Evolutionary conservation across 2,888 invertebrate genomes (phyloP), one percentile per base, ranked within the genome.

Genomic region (Sisyra terminalis): DNA sequence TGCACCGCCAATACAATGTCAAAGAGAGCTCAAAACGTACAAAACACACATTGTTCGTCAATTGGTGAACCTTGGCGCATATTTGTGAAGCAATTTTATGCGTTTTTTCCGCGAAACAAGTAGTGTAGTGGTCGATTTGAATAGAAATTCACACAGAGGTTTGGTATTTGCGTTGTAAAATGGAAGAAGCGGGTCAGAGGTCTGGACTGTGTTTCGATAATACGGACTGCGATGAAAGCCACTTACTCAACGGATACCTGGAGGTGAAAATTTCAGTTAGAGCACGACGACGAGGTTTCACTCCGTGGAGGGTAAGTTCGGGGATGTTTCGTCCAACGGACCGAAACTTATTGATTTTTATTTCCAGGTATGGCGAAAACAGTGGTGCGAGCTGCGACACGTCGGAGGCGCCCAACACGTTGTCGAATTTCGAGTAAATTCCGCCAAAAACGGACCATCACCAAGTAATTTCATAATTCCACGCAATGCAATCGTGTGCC

Each of bases 211-310:
- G 7, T 24, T 7, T 3, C 7, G 24, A 24, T 24, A 24, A 24
- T 24, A 24, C 7, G 24, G 24, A 24, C 7, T 24, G 24, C 7
- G 24, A 24, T 7, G 24, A 24, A 7, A 24, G 24, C 24, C 24
- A 24, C 24, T 24, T 24, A 7, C 24, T 24, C 24, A 24, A 24
- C 44, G 75, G 74, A 47, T 73, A 72, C 59, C 61, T 75, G 48
- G 74, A 75, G 52, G 71, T 75, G 49, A 75, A 75, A 61, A 71
- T 75, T 55, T 73, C 75, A 29, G 67, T 69, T 40, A 71, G 67
- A 56, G 68, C 69, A 18, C 67, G 70, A 53, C 16, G 41, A 5
- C 61, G 73, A 51, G 73, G 72, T 41, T 64, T 75, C 51, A 72
- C 73, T 53, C 72, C 73, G 39, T 75, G 75, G 66, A 75, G 73